These are phyloP conservation scores for Macrosoma leucophasiata DNA, from an alignment of 2,888 invertebrate genomes.

Conservation along the genomic window DNA sequence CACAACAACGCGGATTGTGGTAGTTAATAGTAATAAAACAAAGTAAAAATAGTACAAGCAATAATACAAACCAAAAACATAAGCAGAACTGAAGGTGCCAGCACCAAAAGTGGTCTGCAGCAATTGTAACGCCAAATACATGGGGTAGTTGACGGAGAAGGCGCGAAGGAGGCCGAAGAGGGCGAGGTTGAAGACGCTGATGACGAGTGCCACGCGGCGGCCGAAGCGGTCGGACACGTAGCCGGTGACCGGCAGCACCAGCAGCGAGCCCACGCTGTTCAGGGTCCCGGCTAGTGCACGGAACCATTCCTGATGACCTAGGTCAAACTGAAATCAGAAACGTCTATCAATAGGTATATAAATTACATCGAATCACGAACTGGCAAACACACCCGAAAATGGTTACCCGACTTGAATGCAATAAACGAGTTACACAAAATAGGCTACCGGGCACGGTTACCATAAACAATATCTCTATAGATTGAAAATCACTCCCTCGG, in stretches of 20 bases:
- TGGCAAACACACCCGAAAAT: too few species aligned
- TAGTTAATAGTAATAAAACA: too few species aligned
- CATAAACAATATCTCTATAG: too few species aligned
- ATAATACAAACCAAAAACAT: slow-evolving; percentile 46
- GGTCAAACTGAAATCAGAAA: slow-evolving; percentile 55
- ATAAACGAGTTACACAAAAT: too few species aligned
- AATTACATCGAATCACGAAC: too few species aligned
- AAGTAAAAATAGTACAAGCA: background rate
- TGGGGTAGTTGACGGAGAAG: slow-evolving; percentile 71
- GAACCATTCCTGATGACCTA: slow-evolving; percentile 78
- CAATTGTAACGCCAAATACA: slow-evolving; percentile 70
- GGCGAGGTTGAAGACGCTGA: slow-evolving; percentile 44
- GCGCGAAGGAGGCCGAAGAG: slow-evolving; percentile 69
- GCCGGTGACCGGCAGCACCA: slow-evolving; percentile 78
- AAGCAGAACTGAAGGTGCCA: slow-evolving; percentile 71
- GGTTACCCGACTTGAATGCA: too few species aligned
- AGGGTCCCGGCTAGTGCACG: slow-evolving; percentile 79
- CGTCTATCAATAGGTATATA: too few species aligned
- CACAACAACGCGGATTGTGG: too few species aligned
- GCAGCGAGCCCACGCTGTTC: slow-evolving; percentile 77
- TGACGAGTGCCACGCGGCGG: slow-evolving; percentile 47
- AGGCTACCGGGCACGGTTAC: too few species aligned
- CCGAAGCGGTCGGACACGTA: slow-evolving; percentile 77
- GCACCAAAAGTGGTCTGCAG: slow-evolving; percentile 71
- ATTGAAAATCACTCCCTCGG: too few species aligned